A percentile compares a stretch with the other conserved stretches of the same genome.
phyloP scores from a whole-genome alignment of 2,113 vertebrate genomes.

The Pedetes capensis region DNA sequence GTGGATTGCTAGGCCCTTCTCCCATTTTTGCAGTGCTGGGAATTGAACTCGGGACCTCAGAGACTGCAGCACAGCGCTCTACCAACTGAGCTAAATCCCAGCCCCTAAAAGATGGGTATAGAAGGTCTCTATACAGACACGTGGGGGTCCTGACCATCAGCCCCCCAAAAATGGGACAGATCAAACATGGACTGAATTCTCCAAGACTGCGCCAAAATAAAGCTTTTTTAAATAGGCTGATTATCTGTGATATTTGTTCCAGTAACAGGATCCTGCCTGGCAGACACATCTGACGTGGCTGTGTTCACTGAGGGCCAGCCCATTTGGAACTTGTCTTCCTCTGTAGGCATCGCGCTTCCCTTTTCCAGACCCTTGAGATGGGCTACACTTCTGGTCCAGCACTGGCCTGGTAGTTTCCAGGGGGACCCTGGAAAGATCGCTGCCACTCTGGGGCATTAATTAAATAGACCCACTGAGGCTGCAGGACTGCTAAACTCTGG shows the following conservation, averaged over 20 bases:
- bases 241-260: not conserved
- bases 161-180: not conserved
- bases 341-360: not conserved
- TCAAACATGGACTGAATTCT: not conserved
- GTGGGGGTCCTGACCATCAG: too few species aligned
- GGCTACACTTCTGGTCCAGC: not conserved
- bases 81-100: too few species aligned
- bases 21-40: too few species aligned
- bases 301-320: not conserved
- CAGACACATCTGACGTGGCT: not conserved
- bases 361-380: not conserved
- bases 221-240: too few species aligned
- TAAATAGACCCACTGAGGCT: not conserved
- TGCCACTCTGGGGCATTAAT: not conserved
- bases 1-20: too few species aligned
- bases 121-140: not conserved
- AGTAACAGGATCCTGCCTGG: not conserved
- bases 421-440: not conserved
- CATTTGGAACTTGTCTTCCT: not conserved
- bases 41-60: too few species aligned
- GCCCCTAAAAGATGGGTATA: not conserved
- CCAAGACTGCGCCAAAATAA: not conserved
- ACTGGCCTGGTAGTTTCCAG: not conserved
- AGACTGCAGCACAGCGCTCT: too few species aligned
- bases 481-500: not conserved